phyloP scores from a whole-genome alignment of 1,140 invertebrate genomes.

The Drosophila miranda region DNA sequence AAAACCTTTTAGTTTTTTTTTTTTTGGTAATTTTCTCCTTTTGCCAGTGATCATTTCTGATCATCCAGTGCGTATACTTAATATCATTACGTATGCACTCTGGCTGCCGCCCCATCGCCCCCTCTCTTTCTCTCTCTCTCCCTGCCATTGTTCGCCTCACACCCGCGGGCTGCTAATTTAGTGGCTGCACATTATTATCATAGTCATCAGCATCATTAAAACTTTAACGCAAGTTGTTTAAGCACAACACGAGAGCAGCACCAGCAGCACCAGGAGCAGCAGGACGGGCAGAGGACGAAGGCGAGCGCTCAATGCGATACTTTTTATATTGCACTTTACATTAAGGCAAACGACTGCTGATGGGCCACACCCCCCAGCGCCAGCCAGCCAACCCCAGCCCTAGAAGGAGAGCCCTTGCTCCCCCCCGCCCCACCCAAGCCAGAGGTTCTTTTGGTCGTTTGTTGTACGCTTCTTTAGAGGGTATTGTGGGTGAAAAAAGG shows the following conservation, averaged over 20 bases:
- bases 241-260: constrained; percentile 51
- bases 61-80: constrained; percentile 13
- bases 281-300: constrained; percentile 21
- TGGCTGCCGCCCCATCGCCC: neutral
- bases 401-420: no score
- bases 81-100: constrained; percentile 26
- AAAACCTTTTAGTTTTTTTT: no score
- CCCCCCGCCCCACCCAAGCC: no score
- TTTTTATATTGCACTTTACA: constrained; percentile 78
- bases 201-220: constrained; percentile 79
- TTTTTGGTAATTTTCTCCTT: no score
- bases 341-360: constrained; percentile 62
- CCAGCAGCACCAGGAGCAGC: constrained; percentile 7
- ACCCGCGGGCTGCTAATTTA: constrained; percentile 63
- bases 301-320: constrained; percentile 59
- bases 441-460: no score
- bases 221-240: constrained; percentile 74
- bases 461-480: no score
- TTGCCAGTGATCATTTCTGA: neutral
- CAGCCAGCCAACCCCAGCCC: no score
- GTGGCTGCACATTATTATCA: constrained; percentile 79
- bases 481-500: no score
- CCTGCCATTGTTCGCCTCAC: constrained; percentile 22
- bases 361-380: constrained; percentile 2
- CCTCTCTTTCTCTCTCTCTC: no score